Evolutionary conservation across 2,888 invertebrate species (phyloP), one percentile per base, ranked within the genome.

Genomic region (Adelphocoris suturalis): DNA sequence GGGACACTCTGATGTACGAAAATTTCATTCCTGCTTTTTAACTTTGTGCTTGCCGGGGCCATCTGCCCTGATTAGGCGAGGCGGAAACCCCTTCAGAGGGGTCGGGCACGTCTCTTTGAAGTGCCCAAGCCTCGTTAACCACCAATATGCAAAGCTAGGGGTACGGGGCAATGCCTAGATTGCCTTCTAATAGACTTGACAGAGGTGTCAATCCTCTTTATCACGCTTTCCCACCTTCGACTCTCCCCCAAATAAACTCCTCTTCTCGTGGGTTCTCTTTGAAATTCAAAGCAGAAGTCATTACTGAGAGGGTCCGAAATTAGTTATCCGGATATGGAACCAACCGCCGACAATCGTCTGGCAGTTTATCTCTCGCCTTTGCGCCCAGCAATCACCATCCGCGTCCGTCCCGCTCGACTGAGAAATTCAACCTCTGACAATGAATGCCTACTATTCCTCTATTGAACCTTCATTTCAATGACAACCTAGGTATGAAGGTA

Each of bases 21-120:
- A 91, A 91, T 91, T 91, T 91, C 91, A 91, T 91, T 91, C 28
- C 89, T 90, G 90, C 90, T 90, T 90, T 90, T 90, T 91, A 90
- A 90, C 89, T 75, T 89, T 87, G 47, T 48, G 81, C 61, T 68
- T 55, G 68, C 16, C 48, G 80, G 46, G 88, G 90, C 90, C 90
- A 90, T 90, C 90, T 90, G 90, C 87, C 90, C 88, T 90, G 86
- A 90, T 90, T 90, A 90, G 90, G 82, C 57, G 85, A 28, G 52
- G 85, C 47, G 48, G 86, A 55, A 19, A 37, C 48, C 87, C 55
- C 86, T 80, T n/a, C n/a, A 28, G 23, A 46, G 19, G 55, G 52
- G 46, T 14, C 23, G 80, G 90, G 55, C 14, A 3, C 37, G 52
- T 55, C 61, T 55, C 90, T 90, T 90, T 90, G 90, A 90, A 90